Conservation (phyloP, 1,140 invertebrate genomes). For the Eurosta solidaginis region DNA sequence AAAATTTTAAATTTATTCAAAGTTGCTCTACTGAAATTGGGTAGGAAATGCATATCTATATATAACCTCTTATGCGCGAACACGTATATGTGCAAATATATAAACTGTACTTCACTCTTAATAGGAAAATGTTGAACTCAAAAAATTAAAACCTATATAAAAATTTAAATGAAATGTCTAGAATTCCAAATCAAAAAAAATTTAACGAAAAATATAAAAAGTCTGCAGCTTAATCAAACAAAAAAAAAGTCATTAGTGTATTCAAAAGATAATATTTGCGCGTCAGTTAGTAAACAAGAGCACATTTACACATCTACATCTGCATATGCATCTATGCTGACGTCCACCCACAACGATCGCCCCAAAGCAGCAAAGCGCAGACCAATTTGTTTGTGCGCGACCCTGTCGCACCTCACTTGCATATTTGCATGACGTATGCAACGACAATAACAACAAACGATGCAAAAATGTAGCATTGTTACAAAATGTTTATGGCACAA, state of each 20-base stretch:
- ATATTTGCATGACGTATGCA: background rate
- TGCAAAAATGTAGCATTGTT: background rate
- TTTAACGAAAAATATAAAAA: background rate
- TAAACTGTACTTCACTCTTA: no score
- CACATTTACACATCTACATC: background rate
- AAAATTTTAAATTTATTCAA: no score
- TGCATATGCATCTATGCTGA: no score
- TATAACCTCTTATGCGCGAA: no score
- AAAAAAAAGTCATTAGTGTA: background rate
- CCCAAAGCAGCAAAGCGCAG: background rate
- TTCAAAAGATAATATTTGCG: background rate
- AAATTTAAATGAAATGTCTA: background rate
- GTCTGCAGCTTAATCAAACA: background rate
- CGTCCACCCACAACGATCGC: background rate
- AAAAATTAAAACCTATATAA: background rate
- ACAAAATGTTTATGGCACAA: background rate
- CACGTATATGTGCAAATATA: no score
- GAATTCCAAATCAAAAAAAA: background rate
- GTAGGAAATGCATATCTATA: no score
- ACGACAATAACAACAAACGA: slow-evolving; percentile 12
- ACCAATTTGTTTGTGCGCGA: background rate
- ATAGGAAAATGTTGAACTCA: no score
- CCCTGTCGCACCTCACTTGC: background rate
- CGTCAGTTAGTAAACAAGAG: slow-evolving; percentile 1
- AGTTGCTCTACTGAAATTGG: no score